Evolutionary conservation across 2,888 invertebrate genomes (phyloP), one percentile per base, ranked within the genome.

Genomic region (Melanchra persicariae): DNA sequence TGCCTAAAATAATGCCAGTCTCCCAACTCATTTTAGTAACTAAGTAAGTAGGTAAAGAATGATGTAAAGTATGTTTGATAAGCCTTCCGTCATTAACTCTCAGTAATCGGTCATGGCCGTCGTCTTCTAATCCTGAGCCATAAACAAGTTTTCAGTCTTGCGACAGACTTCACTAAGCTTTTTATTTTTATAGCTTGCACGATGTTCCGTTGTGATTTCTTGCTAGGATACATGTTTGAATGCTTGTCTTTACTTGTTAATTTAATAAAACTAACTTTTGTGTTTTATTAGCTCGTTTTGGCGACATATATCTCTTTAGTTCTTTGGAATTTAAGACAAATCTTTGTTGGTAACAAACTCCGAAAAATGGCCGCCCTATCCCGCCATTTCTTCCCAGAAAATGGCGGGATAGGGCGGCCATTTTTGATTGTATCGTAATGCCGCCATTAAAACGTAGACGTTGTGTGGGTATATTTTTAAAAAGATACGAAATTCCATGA

Each of bases 101-200:
- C 19, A 62, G 76, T 80, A 75, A 80, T 79, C 77, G 77, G 81
- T 70, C 79, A 79, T 64, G 79, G 81, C 24, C 79, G 45, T 26
- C 40, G 5, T 12, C 15, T 30, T 6, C 19, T 67, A 76, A 76
- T 76, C 77, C 63, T 19, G 6, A n/a, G 22, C 24, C 49, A 58
- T 80, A 69, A 71, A 51, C 40, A 26, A 61, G 22, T 26, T 19
- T 26, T 51, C n/a, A 63, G 58, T 40, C 58, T 58, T 64, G 55
- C 45, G 40, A 69, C 59, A 58, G 45, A 57, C 15, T 52, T 24
- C 9, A 59, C 51, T 76, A 76, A 76, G 64, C 59, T 66, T 69
- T 81, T 80, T 73, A 82, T 61, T 69, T 77, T 80, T 73, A 81
- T 60, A 61, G 63, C 66, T 12, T 49, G 26, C 63, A 66, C 69